Evolutionary conservation across 2,113 vertebrate species (phyloP).

Genomic region (Dipodomys spectabilis): DNA sequence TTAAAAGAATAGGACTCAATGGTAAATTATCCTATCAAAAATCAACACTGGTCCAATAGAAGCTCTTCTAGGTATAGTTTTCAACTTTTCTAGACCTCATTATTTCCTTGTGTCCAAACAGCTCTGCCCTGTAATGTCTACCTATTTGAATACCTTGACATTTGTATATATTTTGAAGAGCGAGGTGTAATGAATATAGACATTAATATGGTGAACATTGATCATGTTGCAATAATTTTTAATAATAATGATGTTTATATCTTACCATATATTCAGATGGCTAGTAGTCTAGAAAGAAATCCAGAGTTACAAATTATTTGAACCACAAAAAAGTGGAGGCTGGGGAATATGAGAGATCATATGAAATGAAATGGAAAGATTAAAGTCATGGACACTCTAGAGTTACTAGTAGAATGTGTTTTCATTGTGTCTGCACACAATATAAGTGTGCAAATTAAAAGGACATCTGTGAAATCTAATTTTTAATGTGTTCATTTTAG

Average conservation of each 20-base stretch:
- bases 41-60: not conserved
- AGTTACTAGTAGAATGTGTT: not conserved
- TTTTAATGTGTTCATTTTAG: conserved; percentile 9
- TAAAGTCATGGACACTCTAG: not conserved
- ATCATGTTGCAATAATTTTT: not conserved
- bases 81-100: not conserved
- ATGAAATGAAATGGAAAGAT: not conserved
- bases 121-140: not conserved
- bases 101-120: not conserved
- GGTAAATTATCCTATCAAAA: not conserved
- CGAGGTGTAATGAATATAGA: not conserved
- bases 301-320: not conserved
- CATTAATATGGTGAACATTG: not conserved
- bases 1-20: not conserved
- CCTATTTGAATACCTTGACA: not conserved
- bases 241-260: not conserved
- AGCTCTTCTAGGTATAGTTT: not conserved
- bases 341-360: not conserved
- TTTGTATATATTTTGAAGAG: conserved; percentile 1
- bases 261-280: not conserved
- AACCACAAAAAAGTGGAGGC: not conserved
- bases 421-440: not conserved
- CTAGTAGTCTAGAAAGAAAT: not conserved
- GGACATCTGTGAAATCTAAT: not conserved
- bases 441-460: not conserved